These are phyloP conservation scores for Sylvia borin DNA, from an alignment of 2,797 vertebrate species.

Conservation along the genomic window DNA sequence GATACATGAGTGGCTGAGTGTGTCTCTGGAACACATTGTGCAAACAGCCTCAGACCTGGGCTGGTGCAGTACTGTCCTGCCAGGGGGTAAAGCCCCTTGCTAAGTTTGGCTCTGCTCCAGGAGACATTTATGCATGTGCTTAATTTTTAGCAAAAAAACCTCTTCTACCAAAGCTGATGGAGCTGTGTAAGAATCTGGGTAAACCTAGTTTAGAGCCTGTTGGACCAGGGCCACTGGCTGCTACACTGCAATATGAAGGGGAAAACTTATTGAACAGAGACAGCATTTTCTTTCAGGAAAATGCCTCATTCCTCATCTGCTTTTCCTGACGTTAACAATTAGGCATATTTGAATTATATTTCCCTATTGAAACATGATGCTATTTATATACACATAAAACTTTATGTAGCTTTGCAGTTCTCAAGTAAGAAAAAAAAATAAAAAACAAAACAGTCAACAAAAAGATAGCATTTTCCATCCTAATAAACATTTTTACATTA, in stretches of 20 bases:
- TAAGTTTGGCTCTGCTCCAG: constrained; percentile 37
- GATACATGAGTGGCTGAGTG: neutral
- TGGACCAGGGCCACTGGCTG: constrained; percentile 17
- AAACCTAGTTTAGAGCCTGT: neutral
- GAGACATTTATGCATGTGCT: neutral
- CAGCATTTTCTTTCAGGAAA: neutral
- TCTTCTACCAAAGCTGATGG: neutral
- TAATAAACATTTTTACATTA: neutral
- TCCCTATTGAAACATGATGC: neutral
- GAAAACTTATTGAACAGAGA: neutral
- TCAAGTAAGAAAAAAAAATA: neutral
- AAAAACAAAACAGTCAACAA: neutral
- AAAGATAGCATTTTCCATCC: neutral
- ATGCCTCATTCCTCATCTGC: neutral
- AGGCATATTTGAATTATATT: neutral
- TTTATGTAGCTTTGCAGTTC: neutral
- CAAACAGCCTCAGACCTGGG: neutral
- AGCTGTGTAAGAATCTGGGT: neutral
- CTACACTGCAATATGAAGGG: neutral
- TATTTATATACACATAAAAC: neutral
- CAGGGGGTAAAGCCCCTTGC: constrained; percentile 26
- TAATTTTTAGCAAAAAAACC: constrained; percentile 21
- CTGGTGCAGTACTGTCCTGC: neutral
- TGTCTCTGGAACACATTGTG: constrained; percentile 27
- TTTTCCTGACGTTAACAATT: neutral